phyloP scores from a whole-genome alignment of 2,888 invertebrate genomes.

The Sinotaia quadrata region DNA sequence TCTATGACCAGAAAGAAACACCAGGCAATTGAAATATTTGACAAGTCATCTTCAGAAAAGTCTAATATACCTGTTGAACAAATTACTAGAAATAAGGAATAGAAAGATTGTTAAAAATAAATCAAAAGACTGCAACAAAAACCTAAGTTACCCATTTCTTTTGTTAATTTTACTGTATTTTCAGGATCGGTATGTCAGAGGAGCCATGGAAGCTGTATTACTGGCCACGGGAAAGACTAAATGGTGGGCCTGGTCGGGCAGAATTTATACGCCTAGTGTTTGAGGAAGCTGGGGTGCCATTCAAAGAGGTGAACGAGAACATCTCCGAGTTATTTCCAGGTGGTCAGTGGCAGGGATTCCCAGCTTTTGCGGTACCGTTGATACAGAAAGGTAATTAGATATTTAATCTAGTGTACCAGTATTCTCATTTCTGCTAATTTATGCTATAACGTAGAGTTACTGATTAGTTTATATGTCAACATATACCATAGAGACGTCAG shows the following conservation, averaged over 20 bases:
- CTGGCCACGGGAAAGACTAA: conserved; percentile 31
- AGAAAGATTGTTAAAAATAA: too few species aligned
- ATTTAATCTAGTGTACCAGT: not conserved
- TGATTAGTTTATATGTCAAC: not conserved
- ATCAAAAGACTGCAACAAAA: too few species aligned
- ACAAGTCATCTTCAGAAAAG: too few species aligned
- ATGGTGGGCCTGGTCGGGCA: conserved; percentile 46
- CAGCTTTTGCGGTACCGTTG: conserved; percentile 52
- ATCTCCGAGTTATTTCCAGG: conserved; percentile 33
- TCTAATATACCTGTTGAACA: too few species aligned
- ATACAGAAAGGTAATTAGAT: conserved; percentile 48
- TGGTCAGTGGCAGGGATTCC: conserved; percentile 43
- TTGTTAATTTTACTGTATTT: too few species aligned
- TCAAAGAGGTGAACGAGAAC: conserved; percentile 37
- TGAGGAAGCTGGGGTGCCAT: conserved; percentile 55
- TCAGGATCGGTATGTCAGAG: too few species aligned
- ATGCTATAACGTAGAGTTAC: too few species aligned
- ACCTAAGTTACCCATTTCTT: too few species aligned
- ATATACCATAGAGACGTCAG: not conserved
- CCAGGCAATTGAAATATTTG: too few species aligned
- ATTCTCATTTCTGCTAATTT: not conserved
- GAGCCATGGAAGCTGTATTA: conserved; percentile 47
- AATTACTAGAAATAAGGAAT: too few species aligned
- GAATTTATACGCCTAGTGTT: conserved; percentile 57
- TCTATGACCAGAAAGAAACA: too few species aligned